Conservation (phyloP, 2,888 invertebrate genomes). For the Caenorhabditis uteleia region DNA sequence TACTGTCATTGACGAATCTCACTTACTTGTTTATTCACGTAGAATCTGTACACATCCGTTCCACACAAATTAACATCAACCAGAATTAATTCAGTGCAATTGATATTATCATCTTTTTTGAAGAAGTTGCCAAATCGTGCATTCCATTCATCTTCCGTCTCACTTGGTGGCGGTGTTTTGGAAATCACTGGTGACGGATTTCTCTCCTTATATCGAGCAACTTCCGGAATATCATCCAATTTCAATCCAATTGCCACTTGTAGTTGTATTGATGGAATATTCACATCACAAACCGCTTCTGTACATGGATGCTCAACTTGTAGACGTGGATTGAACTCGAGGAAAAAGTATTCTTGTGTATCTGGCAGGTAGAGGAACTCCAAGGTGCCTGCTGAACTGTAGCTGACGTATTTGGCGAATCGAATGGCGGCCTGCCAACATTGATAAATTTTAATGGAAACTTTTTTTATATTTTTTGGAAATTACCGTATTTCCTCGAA, state of each 20-base stretch:
- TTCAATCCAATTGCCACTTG: slow-evolving; percentile 95
- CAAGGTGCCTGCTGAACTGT: slow-evolving; percentile 96
- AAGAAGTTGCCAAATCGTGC: too few species aligned
- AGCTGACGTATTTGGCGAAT: slow-evolving; percentile 97
- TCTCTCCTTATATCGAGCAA: too few species aligned
- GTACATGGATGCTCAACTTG: slow-evolving; percentile 98
- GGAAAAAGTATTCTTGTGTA: slow-evolving; percentile 85
- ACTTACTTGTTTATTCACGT: too few species aligned
- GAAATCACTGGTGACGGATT: too few species aligned
- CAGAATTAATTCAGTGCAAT: too few species aligned
- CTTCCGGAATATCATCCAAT: slow-evolving; percentile 11
- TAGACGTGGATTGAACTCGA: slow-evolving; percentile 94
- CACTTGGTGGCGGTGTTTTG: too few species aligned
- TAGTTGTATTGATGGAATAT: slow-evolving; percentile 93
- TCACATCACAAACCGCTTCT: slow-evolving; percentile 98
- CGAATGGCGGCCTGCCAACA: slow-evolving; percentile 84
- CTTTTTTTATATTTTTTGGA: background rate
- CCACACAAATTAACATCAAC: too few species aligned
- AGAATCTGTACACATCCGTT: too few species aligned
- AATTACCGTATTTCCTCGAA: background rate
- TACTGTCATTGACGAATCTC: too few species aligned
- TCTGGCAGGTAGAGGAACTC: slow-evolving; percentile 88
- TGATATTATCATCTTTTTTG: too few species aligned
- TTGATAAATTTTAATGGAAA: too few species aligned
- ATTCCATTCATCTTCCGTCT: too few species aligned